Base-by-base conservation (phyloP, 1,140 invertebrate species). In the Ostrea edulis region DNA sequence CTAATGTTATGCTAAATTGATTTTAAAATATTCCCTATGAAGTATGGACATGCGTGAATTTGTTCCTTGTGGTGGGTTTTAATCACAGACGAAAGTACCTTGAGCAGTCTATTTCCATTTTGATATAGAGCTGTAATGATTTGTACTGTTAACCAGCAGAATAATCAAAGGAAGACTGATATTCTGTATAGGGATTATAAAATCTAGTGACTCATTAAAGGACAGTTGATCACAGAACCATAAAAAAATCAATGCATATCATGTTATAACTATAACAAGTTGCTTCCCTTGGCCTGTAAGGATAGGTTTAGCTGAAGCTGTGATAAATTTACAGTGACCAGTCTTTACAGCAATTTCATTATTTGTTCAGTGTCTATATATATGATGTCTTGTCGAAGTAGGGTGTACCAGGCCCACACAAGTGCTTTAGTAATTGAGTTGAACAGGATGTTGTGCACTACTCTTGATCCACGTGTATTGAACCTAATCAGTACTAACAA, bases 161-260 rank as follows among this genome's bases (percentile, higher is more conserved):
- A 62, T 77, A 77, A 77, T 77, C 25, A 77, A 77, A 77, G 29
- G 68, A 77, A 77, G 68, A 35, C 68, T 25, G 35, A 29, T 29
- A 77, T 35, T 29, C 14, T 35, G 29, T 35, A 35, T 17, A 77
- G 29, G 68, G 68, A 29, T 14, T 77, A 77, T 77, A 29, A 29
- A 77, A 77, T 77, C 29, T 35, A 29, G 68, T 77, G 68, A 35
- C 68, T 12, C 9, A 12, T 8, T 77, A 22, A 14, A 77, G 68
- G 25, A 77, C 68, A 35, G 9, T 35, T 9, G 68, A 77, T 77
- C 25, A 77, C 22, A 35, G 12, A 12, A 71, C 29, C 68, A 17
- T 77, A 77, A 35, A 71, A 71, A 77, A 77, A 77, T 77, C 68
- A 77, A 77, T 77, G 68, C 68, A 77, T 77, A 25, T 77, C 68